Conservation (phyloP, 53 echinoderm and acorn worm species). For the Paracentrotus lividus region DNA sequence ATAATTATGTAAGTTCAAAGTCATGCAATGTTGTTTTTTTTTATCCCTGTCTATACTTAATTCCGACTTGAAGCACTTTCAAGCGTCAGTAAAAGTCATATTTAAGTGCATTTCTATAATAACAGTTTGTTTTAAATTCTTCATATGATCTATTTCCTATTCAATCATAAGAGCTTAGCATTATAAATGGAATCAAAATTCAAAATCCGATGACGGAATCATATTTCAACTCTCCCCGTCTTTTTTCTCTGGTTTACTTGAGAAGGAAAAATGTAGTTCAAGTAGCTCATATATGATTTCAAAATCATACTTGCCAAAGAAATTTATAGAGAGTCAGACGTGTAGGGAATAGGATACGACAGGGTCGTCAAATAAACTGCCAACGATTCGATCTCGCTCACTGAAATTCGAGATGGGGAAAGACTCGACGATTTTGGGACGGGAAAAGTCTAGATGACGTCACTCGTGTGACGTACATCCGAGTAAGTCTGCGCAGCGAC, state of each 20-base stretch:
- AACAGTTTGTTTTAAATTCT: neutral
- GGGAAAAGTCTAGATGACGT: slow-evolving; percentile 40
- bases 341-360: slow-evolving; percentile 36
- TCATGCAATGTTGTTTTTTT: neutral
- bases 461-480: slow-evolving; percentile 40
- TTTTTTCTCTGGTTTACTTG: neutral
- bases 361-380: slow-evolving; percentile 42
- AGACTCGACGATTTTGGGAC: slow-evolving; percentile 2
- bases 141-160: neutral
- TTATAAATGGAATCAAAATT: neutral
- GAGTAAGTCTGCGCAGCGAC: slow-evolving; percentile 13
- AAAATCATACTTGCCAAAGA: slow-evolving; percentile 40
- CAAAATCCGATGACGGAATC: neutral
- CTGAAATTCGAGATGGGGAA: slow-evolving; percentile 43
- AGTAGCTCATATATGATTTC: slow-evolving; percentile 44
- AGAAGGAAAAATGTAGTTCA: slow-evolving; percentile 8
- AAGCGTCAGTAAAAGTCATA: neutral
- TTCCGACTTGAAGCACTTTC: neutral
- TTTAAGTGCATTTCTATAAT: neutral
- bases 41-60: too few species aligned
- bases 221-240: neutral
- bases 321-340: neutral
- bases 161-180: neutral
- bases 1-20: too few species aligned
- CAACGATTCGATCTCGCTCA: slow-evolving; percentile 27